phyloP scores from a whole-genome alignment of 2,888 invertebrate genomes.

The Galerucella nymphaeae region DNA sequence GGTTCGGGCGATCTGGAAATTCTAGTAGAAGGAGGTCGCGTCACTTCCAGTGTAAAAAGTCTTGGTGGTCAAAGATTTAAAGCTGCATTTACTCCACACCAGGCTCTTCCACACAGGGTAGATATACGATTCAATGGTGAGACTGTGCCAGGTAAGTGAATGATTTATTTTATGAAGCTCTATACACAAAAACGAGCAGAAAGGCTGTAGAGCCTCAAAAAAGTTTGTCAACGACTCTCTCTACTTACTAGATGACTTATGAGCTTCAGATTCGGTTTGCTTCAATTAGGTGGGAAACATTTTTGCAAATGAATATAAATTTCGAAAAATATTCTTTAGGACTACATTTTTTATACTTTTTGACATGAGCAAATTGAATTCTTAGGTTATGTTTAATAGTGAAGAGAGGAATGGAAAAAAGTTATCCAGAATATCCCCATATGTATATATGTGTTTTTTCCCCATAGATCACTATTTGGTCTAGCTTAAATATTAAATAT shows the following conservation, averaged over 20 bases:
- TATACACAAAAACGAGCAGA: neutral
- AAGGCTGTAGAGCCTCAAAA: too few species aligned
- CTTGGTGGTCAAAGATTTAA: conserved; percentile 89
- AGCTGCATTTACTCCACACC: conserved; percentile 93
- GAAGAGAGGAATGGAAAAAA: too few species aligned
- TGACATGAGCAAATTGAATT: too few species aligned
- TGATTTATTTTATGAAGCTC: conserved; percentile 12
- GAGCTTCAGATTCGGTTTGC: neutral
- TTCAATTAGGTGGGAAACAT: neutral
- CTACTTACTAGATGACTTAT: too few species aligned
- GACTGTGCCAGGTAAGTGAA: conserved; percentile 84
- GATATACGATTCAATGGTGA: conserved; percentile 96
- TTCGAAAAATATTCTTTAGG: neutral
- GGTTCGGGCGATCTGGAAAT: conserved; percentile 97
- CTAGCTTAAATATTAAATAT: too few species aligned
- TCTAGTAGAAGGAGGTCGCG: conserved; percentile 93
- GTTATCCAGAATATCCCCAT: too few species aligned
- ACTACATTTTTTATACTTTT: neutral
- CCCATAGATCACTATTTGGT: too few species aligned
- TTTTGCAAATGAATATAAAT: neutral
- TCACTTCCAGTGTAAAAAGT: conserved; percentile 92
- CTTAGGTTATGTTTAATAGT: too few species aligned
- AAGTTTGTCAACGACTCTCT: too few species aligned
- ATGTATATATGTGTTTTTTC: too few species aligned
- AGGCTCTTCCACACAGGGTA: conserved; percentile 86